phyloP scores from a whole-genome alignment of 2,113 vertebrate species.

The Murina feae region DNA sequence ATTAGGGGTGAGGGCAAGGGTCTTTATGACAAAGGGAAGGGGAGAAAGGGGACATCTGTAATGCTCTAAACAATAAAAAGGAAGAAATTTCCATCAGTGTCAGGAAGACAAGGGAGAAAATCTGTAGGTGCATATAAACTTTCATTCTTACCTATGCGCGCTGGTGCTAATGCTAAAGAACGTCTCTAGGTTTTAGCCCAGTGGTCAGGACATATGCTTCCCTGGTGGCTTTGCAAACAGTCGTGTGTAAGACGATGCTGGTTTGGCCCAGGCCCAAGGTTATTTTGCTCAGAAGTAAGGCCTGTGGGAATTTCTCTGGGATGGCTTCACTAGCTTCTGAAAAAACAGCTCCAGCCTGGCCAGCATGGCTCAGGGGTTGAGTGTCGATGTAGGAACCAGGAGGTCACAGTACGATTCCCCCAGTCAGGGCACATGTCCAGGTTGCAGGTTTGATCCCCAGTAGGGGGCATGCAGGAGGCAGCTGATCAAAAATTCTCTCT shows the following conservation, averaged over 20 bases:
- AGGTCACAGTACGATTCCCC: too few relatives aligned
- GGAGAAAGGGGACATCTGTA: too few relatives aligned
- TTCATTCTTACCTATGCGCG: background rate
- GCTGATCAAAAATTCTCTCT: too few relatives aligned
- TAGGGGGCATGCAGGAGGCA: too few relatives aligned
- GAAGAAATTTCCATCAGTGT: background rate
- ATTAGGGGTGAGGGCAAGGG: background rate
- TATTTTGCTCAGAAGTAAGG: too few relatives aligned
- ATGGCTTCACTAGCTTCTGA: too few relatives aligned
- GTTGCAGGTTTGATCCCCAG: too few relatives aligned
- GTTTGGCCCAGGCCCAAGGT: background rate
- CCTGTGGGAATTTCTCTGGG: background rate
- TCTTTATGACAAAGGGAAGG: background rate
- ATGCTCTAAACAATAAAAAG: background rate
- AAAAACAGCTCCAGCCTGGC: too few relatives aligned
- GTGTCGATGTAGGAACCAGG: too few relatives aligned
- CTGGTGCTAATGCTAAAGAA: background rate
- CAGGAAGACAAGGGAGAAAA: background rate
- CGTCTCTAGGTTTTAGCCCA: background rate
- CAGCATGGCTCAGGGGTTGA: too few relatives aligned
- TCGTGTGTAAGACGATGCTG: background rate
- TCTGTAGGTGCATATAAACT: background rate
- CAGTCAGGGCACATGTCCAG: too few relatives aligned
- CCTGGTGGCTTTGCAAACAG: too few relatives aligned
- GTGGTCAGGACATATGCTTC: background rate